Conservation (phyloP, 2,888 invertebrate species). For the Apomyelois bistriatella region DNA sequence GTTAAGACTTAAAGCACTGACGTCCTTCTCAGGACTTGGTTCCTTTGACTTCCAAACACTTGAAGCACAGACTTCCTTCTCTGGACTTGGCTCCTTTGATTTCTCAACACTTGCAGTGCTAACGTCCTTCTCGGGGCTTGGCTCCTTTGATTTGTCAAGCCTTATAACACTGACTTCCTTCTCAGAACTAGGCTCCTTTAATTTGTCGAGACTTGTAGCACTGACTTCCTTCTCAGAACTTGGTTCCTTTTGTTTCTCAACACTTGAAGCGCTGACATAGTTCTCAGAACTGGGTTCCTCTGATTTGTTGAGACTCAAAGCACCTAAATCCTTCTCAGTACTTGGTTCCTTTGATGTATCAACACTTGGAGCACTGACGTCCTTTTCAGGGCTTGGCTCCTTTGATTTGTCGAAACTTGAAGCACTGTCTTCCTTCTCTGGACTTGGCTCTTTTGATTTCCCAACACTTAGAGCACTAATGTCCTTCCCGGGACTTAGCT, state of each 20-base stretch:
- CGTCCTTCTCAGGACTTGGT: neutral
- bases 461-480: neutral
- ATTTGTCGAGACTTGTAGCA: neutral
- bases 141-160: neutral
- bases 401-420: neutral
- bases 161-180: neutral
- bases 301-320: neutral
- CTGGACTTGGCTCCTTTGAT: neutral
- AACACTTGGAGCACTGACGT: neutral
- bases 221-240: neutral
- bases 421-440: neutral
- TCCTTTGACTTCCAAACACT: neutral
- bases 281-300: conserved; percentile 14
- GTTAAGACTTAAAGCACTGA: neutral
- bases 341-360: conserved; percentile 12
- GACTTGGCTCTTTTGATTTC: neutral
- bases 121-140: neutral
- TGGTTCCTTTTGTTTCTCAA: neutral
- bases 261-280: no score
- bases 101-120: neutral
- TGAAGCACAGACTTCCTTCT: neutral
- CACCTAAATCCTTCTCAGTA: conserved; percentile 6
- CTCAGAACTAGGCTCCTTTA: neutral
- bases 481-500: neutral
- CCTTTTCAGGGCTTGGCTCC: neutral